phyloP scores from a whole-genome alignment of 92 coral and sea anemone genomes.

The Desmophyllum pertusum region DNA sequence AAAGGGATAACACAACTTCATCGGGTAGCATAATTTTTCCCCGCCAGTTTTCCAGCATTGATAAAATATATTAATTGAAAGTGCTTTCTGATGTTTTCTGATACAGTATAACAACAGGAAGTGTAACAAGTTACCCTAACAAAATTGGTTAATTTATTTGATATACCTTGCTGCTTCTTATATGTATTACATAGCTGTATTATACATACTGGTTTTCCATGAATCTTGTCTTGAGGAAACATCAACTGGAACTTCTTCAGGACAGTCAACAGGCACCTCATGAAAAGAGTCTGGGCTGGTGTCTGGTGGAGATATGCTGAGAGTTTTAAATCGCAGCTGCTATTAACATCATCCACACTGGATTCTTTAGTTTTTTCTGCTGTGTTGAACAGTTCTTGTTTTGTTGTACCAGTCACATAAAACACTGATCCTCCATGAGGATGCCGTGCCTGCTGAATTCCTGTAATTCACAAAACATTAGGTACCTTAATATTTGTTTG shows the following conservation, averaged over 20 bases:
- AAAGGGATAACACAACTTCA: no score
- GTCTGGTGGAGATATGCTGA: constrained; percentile 69
- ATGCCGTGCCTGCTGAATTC: constrained; percentile 23
- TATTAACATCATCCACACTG: constrained; percentile 73
- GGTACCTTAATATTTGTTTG: no score
- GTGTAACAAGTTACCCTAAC: no score
- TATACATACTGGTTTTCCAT: neutral
- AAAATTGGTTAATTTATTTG: no score
- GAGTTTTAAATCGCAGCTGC: constrained; percentile 51
- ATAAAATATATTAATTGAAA: no score
- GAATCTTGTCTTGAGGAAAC: constrained; percentile 12
- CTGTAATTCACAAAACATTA: neutral
- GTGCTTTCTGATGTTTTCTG: no score
- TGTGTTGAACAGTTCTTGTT: constrained; percentile 78
- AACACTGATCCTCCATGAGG: constrained; percentile 72
- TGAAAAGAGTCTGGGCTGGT: constrained; percentile 65
- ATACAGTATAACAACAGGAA: no score
- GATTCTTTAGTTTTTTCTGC: constrained; percentile 86
- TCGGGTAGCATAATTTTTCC: no score
- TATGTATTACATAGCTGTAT: no score
- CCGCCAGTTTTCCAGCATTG: no score
- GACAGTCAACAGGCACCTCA: constrained; percentile 79
- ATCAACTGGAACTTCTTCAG: constrained; percentile 51
- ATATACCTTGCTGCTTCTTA: no score
- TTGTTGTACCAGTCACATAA: constrained; percentile 79